These are phyloP conservation scores for Diorhabda elongata DNA, from an alignment of 1,140 invertebrate genomes.

Conservation along the genomic window DNA sequence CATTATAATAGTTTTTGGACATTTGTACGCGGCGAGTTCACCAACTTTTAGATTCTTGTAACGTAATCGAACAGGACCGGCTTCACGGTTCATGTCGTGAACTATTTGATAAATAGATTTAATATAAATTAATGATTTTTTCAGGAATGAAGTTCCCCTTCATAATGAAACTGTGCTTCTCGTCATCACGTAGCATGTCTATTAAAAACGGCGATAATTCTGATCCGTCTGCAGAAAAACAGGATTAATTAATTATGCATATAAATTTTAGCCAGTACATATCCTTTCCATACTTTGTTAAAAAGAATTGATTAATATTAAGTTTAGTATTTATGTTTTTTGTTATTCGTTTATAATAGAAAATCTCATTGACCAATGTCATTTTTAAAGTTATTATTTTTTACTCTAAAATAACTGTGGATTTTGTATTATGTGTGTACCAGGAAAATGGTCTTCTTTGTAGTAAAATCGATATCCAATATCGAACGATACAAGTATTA, in stretches of 20 bases:
- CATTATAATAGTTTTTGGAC: no score
- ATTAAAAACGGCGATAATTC: constrained; percentile 44
- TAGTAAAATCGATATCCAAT: no score
- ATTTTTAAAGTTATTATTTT: background rate
- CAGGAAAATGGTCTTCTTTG: no score
- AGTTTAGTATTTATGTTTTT: constrained; percentile 14
- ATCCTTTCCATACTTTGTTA: constrained; percentile 36
- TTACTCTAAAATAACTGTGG: no score
- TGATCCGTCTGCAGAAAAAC: constrained; percentile 29
- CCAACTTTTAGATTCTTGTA: no score
- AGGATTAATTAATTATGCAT: constrained; percentile 4
- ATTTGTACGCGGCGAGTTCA: no score
- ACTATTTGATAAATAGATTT: no score
- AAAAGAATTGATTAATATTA: constrained; percentile 13
- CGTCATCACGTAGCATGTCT: constrained; percentile 74
- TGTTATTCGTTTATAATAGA: constrained; percentile 7
- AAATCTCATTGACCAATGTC: constrained; percentile 18
- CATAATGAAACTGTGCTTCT: constrained; percentile 95
- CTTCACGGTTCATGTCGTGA: no score
- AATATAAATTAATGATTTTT: constrained; percentile 36
- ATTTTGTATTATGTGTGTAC: no score
- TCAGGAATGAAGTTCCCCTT: constrained; percentile 93
- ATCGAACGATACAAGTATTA: constrained; percentile 2
- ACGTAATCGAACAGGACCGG: no score
- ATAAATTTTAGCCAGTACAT: constrained; percentile 36